phyloP scores from a whole-genome alignment of 2,888 invertebrate species.

The Adela reaumurella region DNA sequence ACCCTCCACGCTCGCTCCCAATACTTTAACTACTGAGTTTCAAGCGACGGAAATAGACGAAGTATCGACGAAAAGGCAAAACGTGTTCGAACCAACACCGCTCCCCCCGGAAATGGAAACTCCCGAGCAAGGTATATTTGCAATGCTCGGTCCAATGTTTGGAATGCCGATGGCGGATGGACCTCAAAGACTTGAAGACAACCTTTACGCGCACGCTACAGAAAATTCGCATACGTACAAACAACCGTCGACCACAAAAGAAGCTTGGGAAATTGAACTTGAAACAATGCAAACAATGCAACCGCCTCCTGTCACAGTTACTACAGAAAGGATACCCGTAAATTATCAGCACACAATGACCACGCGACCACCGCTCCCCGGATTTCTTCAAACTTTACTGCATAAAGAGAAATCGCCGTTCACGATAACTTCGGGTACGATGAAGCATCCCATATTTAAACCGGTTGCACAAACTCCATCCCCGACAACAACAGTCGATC shows the following conservation, averaged over 20 bases:
- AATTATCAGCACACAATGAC: constrained; percentile 3
- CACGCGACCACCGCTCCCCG: not conserved
- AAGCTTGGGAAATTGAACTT: constrained; percentile 26
- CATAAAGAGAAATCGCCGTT: constrained; percentile 12
- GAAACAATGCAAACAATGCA: constrained; percentile 61
- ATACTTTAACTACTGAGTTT: constrained; percentile 16
- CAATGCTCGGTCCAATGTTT: constrained; percentile 45
- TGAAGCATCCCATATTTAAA: constrained; percentile 5
- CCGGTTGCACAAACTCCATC: constrained; percentile 6
- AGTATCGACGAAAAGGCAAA: constrained; percentile 23
- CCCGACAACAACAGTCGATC: constrained; percentile 9
- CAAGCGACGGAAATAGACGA: constrained; percentile 20
- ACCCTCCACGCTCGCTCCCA: not conserved
- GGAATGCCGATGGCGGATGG: constrained; percentile 42
- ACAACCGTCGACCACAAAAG: constrained; percentile 19
- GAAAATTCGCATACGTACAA: constrained; percentile 39
- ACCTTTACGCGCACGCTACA: constrained; percentile 41
- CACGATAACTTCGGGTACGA: constrained; percentile 1
- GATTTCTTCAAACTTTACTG: constrained; percentile 13
- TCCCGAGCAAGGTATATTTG: constrained; percentile 25
- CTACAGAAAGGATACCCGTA: constrained; percentile 20
- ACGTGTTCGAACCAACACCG: constrained; percentile 19
- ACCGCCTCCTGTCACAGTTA: constrained; percentile 42
- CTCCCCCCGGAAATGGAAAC: constrained; percentile 16
- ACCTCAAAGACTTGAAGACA: constrained; percentile 38